Evolutionary conservation across 1,140 invertebrate genomes (phyloP), one percentile per base, ranked within the genome.

Genomic region (Paraescarpia echinospica): DNA sequence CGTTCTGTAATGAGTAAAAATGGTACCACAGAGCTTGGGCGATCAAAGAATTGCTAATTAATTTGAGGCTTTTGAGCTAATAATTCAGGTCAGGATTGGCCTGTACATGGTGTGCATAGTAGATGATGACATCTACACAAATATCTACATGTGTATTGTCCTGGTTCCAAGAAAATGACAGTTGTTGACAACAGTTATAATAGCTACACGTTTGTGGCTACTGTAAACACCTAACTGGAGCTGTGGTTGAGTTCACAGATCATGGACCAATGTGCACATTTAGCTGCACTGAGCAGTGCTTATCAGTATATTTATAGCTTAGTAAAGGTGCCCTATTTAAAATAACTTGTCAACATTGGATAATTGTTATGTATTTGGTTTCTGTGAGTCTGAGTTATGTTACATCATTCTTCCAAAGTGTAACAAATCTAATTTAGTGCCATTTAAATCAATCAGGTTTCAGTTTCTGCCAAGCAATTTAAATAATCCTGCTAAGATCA

Each of bases 181-280:
- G 12, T 6, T 41, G 4, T 6, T 41, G 41, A 41, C 41, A 41
- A 41, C n/a, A n/a, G n/a, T 41, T 41, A 41, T 6, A 4, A 6
- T 41, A 6, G 41, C 41, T 41, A 41, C 59, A 14, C 8, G 9
- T 77, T 77, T 77, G 18, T 41, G 18, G 35, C 34, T 27, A 91
- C 35, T 35, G 34, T 34, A 92, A 89, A 93, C 91, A 51, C 88
- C 92, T n/a, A 91, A 34, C 48, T 34, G 90, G 22, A 90, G 92
- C 12, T 41, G 34, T 89, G 48, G 90, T 34, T 33, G 2, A 91
- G 93, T 92, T 51, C 34, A 91, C 12, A 91, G 92, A 33, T 33
- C 88, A 35, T 89, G 89, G 77, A 91, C 89, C 41, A 92, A 93
- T 51, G 35, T 33, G 31, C 92, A 93, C 22, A 91, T 51, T 31